A percentile compares a stretch with the other conserved stretches of the same genome.
Evolutionary conservation across 2,113 vertebrate species (phyloP).

Genomic region (Mohoua ochrocephala): DNA sequence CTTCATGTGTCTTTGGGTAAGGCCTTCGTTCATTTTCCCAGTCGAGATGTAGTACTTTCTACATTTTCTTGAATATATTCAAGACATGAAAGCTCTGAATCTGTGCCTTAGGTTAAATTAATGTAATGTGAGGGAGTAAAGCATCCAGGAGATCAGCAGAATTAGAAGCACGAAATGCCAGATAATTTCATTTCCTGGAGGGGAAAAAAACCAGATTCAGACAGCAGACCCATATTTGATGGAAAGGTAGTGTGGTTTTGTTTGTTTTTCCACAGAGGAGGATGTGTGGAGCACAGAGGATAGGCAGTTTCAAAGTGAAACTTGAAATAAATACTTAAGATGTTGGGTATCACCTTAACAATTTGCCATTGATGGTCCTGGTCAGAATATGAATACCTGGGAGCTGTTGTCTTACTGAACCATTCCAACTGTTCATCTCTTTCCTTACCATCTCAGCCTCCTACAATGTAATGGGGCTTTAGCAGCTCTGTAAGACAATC

Average conservation of each 20-base stretch:
- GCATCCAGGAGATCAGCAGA: neutral
- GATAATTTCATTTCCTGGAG: neutral
- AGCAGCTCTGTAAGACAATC: neutral
- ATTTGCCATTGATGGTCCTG: neutral
- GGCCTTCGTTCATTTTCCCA: neutral
- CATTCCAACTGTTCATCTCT: neutral
- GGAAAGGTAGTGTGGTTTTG: neutral
- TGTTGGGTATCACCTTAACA: neutral
- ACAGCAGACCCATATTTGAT: neutral
- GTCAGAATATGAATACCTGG: neutral
- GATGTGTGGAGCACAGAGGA: neutral
- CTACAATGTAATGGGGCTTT: neutral
- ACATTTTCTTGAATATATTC: neutral
- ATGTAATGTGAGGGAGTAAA: neutral
- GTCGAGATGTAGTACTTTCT: neutral
- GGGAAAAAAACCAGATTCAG: neutral
- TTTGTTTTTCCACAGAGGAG: neutral
- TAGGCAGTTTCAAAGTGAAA: neutral
- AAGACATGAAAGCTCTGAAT: neutral
- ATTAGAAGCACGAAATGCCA: neutral
- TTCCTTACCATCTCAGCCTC: neutral
- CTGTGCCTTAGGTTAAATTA: neutral
- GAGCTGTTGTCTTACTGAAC: neutral
- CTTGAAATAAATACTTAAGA: neutral
- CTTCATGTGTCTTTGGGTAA: neutral